phyloP scores from a whole-genome alignment of 1,140 invertebrate species.

The Leptonema lineaticorne region DNA sequence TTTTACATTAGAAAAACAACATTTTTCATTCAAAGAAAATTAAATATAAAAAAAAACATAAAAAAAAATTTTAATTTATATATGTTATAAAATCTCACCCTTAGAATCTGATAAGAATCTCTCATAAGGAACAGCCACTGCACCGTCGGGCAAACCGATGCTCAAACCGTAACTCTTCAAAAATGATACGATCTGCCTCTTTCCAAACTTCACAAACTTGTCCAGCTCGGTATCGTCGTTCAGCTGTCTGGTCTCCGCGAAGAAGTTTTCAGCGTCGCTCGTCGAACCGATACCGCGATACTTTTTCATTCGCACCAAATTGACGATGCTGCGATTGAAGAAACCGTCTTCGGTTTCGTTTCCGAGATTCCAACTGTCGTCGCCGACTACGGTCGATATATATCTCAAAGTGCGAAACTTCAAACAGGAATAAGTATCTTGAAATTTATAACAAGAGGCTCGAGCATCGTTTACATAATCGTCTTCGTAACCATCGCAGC shows the following conservation, averaged over 20 bases:
- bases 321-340: conserved; percentile 14
- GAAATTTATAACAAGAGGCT: conserved; percentile 26
- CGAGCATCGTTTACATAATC: conserved; percentile 34
- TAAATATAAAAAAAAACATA: no score
- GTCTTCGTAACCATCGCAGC: conserved; percentile 24
- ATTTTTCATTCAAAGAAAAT: no score
- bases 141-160: conserved; percentile 29
- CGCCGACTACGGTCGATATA: conserved; percentile 21
- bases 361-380: background rate
- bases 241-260: conserved; percentile 34
- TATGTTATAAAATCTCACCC: no score
- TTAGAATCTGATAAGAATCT: background rate
- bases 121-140: conserved; percentile 18
- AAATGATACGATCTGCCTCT: conserved; percentile 29
- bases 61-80: no score
- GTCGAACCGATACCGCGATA: background rate
- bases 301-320: conserved; percentile 30
- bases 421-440: conserved; percentile 34
- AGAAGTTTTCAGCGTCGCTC: conserved; percentile 7
- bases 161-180: conserved; percentile 34
- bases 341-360: conserved; percentile 1
- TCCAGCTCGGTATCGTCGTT: conserved; percentile 30
- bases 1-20: no score
- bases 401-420: conserved; percentile 36
- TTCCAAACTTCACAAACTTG: conserved; percentile 39